phyloP scores from a whole-genome alignment of 2,113 vertebrate species.

The Edolisoma coerulescens region DNA sequence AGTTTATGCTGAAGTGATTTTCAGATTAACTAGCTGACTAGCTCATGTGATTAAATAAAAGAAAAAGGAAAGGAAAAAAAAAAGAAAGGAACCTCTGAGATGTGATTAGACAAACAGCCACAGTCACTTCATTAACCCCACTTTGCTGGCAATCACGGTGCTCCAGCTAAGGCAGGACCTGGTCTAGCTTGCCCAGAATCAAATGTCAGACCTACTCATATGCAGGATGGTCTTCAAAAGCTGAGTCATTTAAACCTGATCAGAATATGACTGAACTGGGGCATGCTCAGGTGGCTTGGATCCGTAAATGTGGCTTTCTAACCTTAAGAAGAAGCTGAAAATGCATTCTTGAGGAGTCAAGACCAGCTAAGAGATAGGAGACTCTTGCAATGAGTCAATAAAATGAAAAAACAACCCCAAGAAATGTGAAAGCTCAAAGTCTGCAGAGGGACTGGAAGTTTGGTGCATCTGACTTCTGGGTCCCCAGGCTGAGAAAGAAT shows the following conservation, averaged over 20 bases:
- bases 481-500: background rate
- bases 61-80: background rate
- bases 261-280: background rate
- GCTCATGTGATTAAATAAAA: background rate
- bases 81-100: background rate
- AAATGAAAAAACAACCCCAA: background rate
- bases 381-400: background rate
- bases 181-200: background rate
- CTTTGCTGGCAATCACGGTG: background rate
- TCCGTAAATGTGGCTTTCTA: background rate
- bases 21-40: background rate
- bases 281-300: rapidly evolving
- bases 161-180: background rate
- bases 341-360: background rate
- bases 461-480: background rate
- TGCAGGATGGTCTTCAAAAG: background rate
- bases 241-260: background rate
- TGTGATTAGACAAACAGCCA: background rate
- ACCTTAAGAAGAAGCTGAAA: background rate
- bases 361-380: background rate
- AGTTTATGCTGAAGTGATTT: background rate
- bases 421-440: background rate
- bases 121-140: background rate
- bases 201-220: background rate
- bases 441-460: background rate